Evolutionary conservation across 2,113 vertebrate species (phyloP).

Genomic region (Casuarius casuarius): DNA sequence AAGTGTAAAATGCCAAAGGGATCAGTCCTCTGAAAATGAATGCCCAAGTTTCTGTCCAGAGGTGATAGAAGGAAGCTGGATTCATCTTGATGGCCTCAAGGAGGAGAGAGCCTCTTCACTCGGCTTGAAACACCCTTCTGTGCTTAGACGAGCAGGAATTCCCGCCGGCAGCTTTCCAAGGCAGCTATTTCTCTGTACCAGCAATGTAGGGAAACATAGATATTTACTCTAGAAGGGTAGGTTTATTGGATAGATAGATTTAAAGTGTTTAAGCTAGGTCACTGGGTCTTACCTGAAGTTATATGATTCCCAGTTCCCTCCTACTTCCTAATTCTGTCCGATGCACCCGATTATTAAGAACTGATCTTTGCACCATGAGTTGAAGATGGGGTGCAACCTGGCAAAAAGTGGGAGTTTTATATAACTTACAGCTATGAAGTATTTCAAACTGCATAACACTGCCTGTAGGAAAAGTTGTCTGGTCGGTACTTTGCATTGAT

Average conservation of each 20-base stretch:
- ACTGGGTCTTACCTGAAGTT: background rate
- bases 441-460: background rate
- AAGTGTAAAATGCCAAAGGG: background rate
- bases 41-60: background rate
- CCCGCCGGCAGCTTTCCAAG: background rate
- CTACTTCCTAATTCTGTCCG: background rate
- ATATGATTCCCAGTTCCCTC: background rate
- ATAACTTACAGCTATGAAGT: accelerated
- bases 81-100: background rate
- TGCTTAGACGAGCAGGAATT: background rate
- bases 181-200: background rate
- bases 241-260: accelerated
- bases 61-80: background rate
- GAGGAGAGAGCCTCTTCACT: background rate
- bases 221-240: accelerated
- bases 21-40: background rate
- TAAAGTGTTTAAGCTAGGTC: background rate
- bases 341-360: background rate
- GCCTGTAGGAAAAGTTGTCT: background rate
- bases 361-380: background rate
- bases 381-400: background rate
- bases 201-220: accelerated
- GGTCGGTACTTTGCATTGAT: background rate
- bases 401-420: background rate
- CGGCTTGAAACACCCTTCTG: background rate